A percentile compares a stretch with the other conserved stretches of the same genome.
phyloP scores from a whole-genome alignment of 1,140 invertebrate genomes.

The Ylistrum balloti region DNA sequence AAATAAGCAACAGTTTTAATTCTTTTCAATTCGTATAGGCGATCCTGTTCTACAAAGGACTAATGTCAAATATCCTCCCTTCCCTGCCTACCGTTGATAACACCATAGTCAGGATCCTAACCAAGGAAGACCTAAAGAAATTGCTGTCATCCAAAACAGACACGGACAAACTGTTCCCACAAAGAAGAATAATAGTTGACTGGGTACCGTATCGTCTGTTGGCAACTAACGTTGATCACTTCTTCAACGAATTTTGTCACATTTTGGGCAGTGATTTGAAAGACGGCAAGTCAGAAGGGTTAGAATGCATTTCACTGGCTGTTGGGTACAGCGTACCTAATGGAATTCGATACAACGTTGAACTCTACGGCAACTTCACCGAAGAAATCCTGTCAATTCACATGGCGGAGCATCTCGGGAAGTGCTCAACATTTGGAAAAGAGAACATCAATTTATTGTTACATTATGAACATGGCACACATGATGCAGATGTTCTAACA shows the following conservation, averaged over 20 bases:
- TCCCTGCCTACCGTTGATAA: not conserved
- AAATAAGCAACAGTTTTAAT: too few species aligned
- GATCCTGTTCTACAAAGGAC: not conserved
- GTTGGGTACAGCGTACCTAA: not conserved
- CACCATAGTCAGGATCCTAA: not conserved
- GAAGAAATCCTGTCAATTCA: not conserved
- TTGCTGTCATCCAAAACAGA: not conserved
- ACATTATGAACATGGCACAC: not conserved
- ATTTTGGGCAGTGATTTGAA: not conserved
- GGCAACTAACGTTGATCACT: not conserved
- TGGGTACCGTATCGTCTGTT: conserved; percentile 1
- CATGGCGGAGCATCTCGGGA: not conserved
- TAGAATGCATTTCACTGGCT: not conserved
- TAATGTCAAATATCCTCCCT: not conserved
- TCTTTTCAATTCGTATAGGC: not conserved
- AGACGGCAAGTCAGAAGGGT: not conserved
- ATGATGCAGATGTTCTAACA: not conserved
- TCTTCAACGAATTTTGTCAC: conserved; percentile 13
- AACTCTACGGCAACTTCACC: not conserved
- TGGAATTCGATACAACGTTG: not conserved
- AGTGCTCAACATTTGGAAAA: not conserved
- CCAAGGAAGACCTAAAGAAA: not conserved
- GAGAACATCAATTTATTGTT: not conserved
- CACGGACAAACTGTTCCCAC: not conserved
- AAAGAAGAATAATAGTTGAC: not conserved